These are phyloP conservation scores for Antedon bifida DNA, from an alignment of 35 echinoderm and acorn worm species.

Conservation along the genomic window DNA sequence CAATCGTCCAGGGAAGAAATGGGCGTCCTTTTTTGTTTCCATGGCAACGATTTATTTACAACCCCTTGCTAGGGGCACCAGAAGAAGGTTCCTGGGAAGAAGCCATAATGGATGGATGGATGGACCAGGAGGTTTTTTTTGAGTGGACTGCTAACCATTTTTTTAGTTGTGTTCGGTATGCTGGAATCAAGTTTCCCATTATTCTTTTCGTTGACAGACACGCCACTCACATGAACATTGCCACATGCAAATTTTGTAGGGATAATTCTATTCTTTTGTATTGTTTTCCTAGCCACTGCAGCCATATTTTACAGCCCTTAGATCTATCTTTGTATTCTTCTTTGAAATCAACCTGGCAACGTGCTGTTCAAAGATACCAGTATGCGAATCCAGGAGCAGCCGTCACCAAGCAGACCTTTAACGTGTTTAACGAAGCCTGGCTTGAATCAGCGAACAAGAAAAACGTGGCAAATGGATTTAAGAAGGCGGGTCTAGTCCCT, in stretches of 20 bases:
- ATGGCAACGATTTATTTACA: slow-evolving; percentile 25
- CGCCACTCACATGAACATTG: background rate
- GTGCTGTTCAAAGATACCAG: slow-evolving; percentile 20
- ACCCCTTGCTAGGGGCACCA: slow-evolving; percentile 22
- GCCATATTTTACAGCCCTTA: slow-evolving; percentile 50
- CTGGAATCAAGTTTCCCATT: background rate
- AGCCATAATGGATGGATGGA: slow-evolving; percentile 49
- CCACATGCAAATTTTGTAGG: slow-evolving; percentile 12
- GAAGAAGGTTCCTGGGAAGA: slow-evolving; percentile 24
- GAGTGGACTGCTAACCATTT: slow-evolving; percentile 40
- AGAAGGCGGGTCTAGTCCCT: slow-evolving; percentile 27
- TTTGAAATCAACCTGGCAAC: slow-evolving; percentile 32
- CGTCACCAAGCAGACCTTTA: slow-evolving; percentile 33
- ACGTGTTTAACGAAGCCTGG: slow-evolving; percentile 32
- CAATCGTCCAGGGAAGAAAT: slow-evolving; percentile 25
- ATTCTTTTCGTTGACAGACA: slow-evolving; percentile 6
- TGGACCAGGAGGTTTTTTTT: slow-evolving; percentile 30
- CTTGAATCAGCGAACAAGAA: slow-evolving; percentile 5
- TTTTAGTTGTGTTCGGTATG: background rate
- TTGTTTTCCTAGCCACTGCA: slow-evolving; percentile 29
- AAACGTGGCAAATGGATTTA: slow-evolving; percentile 17
- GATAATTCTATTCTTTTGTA: slow-evolving; percentile 31
- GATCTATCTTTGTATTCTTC: slow-evolving; percentile 39
- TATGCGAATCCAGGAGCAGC: slow-evolving; percentile 22
- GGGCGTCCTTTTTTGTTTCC: slow-evolving; percentile 34